These are phyloP conservation scores for Allacma fusca DNA, from an alignment of 2,888 invertebrate species.

Conservation along the genomic window DNA sequence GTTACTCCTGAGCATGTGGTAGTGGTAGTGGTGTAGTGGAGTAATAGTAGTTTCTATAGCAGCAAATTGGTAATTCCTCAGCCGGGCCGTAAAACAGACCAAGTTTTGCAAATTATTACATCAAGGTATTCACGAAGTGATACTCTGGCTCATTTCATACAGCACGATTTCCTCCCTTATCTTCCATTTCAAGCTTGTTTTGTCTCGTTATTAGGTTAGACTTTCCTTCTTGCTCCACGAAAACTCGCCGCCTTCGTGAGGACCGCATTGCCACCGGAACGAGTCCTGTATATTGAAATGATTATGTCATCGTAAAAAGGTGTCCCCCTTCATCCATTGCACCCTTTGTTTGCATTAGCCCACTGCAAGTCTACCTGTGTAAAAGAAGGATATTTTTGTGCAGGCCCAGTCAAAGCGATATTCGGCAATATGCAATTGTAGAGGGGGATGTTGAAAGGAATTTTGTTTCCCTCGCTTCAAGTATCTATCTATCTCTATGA, in stretches of 20 bases:
- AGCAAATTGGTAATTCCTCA: constrained; percentile 5
- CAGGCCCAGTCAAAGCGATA: no score
- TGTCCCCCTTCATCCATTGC: constrained; percentile 30
- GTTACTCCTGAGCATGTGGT: no score
- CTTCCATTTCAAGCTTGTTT: constrained; percentile 1
- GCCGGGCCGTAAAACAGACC: background rate
- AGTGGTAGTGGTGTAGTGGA: no score
- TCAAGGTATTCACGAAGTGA: constrained; percentile 13
- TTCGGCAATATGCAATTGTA: no score
- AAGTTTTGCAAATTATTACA: constrained; percentile 12
- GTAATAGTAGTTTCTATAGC: no score
- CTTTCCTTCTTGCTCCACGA: background rate
- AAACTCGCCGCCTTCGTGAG: background rate
- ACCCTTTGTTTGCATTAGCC: background rate
- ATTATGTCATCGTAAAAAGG: constrained; percentile 34
- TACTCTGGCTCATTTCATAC: constrained; percentile 16
- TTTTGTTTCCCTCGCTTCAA: no score
- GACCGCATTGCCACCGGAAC: constrained; percentile 5
- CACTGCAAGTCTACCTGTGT: no score
- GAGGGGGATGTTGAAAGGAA: no score
- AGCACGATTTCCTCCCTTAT: constrained; percentile 18
- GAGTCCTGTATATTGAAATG: background rate
- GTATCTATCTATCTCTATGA: no score
- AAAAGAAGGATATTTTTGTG: no score
- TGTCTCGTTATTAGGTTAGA: constrained; percentile 22